Percentiles rank a stretch among this genome's conserved stretches.
Conservation (phyloP, 2,797 vertebrate genomes). For the Danio kyathit region DNA sequence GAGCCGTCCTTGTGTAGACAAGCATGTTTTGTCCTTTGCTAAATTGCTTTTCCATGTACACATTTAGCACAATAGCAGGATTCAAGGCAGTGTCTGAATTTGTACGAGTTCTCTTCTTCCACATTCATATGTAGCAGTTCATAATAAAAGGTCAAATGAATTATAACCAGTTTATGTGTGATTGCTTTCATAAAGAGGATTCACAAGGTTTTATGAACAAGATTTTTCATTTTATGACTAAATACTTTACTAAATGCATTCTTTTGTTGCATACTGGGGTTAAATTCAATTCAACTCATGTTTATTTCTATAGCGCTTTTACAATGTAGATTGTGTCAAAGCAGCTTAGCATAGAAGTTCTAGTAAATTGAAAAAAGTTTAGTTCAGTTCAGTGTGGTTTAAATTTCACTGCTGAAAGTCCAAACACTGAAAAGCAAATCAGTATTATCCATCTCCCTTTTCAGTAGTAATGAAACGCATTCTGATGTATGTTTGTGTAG, state of each 20-base stretch:
- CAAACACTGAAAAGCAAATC: too few relatives aligned
- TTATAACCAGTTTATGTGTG: background rate
- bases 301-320: too few relatives aligned
- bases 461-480: background rate
- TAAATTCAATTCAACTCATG: background rate
- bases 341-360: too few relatives aligned
- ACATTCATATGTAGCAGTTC: conserved; percentile 5
- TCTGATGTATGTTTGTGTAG: conserved; percentile 67
- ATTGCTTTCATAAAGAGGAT: conserved; percentile 1
- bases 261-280: background rate
- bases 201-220: background rate
- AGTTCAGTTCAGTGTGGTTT: too few relatives aligned
- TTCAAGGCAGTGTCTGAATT: conserved; percentile 33
- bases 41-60: conserved; percentile 50
- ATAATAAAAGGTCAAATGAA: background rate
- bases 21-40: conserved; percentile 42
- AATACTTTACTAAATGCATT: background rate
- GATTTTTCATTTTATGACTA: background rate
- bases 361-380: too few relatives aligned
- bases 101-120: background rate
- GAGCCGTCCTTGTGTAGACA: conserved; percentile 50
- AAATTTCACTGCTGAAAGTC: too few relatives aligned
- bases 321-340: too few relatives aligned
- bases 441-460: background rate
- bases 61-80: conserved; percentile 24